Evolutionary conservation across 1,140 invertebrate genomes (phyloP).

Genomic region (Apis laboriosa): DNA sequence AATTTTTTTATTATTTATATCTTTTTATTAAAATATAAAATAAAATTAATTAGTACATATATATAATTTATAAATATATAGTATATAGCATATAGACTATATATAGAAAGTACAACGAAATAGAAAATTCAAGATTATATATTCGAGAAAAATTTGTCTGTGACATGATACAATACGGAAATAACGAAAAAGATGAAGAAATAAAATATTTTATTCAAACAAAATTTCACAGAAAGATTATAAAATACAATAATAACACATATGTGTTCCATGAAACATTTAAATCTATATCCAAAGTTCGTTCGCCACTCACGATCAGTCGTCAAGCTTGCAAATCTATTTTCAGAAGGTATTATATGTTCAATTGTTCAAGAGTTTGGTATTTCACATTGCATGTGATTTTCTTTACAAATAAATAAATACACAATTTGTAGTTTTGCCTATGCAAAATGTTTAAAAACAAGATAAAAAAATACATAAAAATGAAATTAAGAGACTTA

Average conservation of each 20-base stretch:
- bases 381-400: conserved; percentile 16
- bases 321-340: conserved; percentile 50
- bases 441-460: background rate
- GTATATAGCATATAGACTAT: background rate
- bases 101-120: background rate
- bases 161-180: conserved; percentile 19
- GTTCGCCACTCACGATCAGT: conserved; percentile 43
- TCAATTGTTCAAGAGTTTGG: conserved; percentile 40
- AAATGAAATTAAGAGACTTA: no score
- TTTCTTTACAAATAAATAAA: conserved; percentile 19
- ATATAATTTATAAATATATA: background rate
- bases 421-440: background rate
- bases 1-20: background rate
- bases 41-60: no score
- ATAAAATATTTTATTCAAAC: conserved; percentile 4
- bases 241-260: conserved; percentile 4
- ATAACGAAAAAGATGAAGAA: background rate
- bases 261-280: conserved; percentile 7
- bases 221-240: conserved; percentile 34
- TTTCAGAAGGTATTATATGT: conserved; percentile 46
- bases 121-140: background rate
- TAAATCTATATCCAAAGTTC: conserved; percentile 44
- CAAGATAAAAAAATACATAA: background rate
- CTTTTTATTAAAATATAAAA: no score
- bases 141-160: conserved; percentile 13